These are phyloP conservation scores for Pseudoatta argentina DNA, from an alignment of 1,140 invertebrate genomes.

Conservation along the genomic window DNA sequence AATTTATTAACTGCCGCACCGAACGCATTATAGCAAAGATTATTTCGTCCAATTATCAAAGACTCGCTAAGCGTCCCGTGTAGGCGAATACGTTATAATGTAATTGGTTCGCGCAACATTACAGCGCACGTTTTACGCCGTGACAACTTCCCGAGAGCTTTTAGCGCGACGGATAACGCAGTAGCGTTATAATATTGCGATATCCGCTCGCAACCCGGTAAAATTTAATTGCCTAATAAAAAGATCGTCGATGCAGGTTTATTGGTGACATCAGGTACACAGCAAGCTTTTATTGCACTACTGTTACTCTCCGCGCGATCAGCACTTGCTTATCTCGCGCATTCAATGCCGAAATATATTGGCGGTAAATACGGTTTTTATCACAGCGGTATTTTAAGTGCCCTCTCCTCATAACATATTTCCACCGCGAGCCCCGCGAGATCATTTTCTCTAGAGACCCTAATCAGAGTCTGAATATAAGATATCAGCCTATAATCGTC, in stretches of 20 bases:
- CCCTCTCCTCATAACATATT: constrained; percentile 21
- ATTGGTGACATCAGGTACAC: constrained; percentile 62
- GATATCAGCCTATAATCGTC: no score
- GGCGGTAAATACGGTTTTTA: constrained; percentile 74
- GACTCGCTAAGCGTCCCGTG: constrained; percentile 58
- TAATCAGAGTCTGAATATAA: no score
- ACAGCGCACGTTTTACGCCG: constrained; percentile 62
- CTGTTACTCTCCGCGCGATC: constrained; percentile 33
- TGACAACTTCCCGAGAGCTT: constrained; percentile 61
- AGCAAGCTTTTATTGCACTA: constrained; percentile 69
- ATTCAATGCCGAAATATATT: constrained; percentile 70
- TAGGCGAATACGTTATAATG: constrained; percentile 40
- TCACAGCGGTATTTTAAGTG: constrained; percentile 72
- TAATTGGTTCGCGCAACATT: constrained; percentile 68
- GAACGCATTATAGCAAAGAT: constrained; percentile 50
- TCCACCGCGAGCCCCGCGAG: constrained; percentile 19
- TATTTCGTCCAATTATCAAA: constrained; percentile 69
- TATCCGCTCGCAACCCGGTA: constrained; percentile 39
- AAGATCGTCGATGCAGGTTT: constrained; percentile 60
- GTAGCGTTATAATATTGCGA: constrained; percentile 63
- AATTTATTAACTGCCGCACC: constrained; percentile 62
- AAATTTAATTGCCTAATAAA: constrained; percentile 75
- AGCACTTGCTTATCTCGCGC: constrained; percentile 35
- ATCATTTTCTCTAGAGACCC: constrained; percentile 30
- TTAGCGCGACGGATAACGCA: constrained; percentile 29